Evolutionary conservation across 2,113 vertebrate species (phyloP), one percentile per base, ranked within the genome.

Genomic region (Ailuropoda melanoleuca): DNA sequence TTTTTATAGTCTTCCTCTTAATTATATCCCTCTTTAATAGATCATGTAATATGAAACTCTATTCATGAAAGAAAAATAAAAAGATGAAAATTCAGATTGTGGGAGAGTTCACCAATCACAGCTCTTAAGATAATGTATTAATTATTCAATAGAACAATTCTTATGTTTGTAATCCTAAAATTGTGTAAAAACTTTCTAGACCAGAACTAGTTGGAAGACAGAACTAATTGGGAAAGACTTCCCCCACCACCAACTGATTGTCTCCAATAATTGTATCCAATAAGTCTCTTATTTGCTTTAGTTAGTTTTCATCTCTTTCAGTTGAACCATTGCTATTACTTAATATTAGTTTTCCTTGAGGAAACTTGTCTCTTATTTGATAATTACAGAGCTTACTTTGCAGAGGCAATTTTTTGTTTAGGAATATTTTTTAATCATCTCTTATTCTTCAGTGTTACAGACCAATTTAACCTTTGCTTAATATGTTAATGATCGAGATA

Each of bases 391-490:
- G 24, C 17, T 88, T 15, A 74, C 93, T 92, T 90, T 75, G 37
- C 58, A 46, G 39, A 56, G 19, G 24, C 9, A 70, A 15, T 48
- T 62, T n/a, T 87, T 78, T 72, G 6, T 68, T 62, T 62, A 95
- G 80, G 1, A 75, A 23, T 85, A 53, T 77, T 75, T 56, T 74
- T 75, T 34, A 75, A 81, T 81, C 23, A 34, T 86, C 50, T 53
- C 5, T 66, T 64, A 34, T 62, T 18, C 56, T 75, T 89, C 75
- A 90, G 19, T 81, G 34, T 93, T 90, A 48, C 29, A 96, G 64
- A 75, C 14, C 56, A 66, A 66, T 39, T 97, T 96, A 89, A 83
- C 26, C 46, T 95, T 83, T 64, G 3, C 68, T 90, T 77, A 77
- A 62, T 83, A 75, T 77, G 43, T 62, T 83, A 62, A 70, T 78